phyloP scores from a whole-genome alignment of 2,797 vertebrate genomes.

The Peromyscus eremicus region DNA sequence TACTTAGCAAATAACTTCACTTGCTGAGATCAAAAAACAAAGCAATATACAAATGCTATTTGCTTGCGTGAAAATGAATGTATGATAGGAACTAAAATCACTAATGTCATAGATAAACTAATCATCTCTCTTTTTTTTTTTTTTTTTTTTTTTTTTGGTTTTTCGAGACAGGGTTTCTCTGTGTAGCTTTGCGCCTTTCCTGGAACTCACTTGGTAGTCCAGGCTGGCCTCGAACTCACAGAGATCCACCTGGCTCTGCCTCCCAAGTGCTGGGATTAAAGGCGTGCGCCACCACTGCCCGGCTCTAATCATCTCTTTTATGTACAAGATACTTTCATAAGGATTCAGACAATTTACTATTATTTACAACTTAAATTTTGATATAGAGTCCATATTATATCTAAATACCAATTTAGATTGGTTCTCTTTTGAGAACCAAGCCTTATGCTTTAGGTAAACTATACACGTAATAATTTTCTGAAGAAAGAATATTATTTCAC shows the following conservation, averaged over 20 bases:
- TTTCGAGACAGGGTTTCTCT: too few species aligned
- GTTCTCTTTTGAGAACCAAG: neutral
- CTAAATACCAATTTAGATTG: neutral
- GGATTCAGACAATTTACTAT: neutral
- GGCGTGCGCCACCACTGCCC: too few species aligned
- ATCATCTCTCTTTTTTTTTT: too few species aligned
- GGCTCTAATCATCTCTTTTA: neutral
- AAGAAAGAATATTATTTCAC: neutral
- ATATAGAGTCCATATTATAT: neutral
- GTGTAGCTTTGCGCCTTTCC: too few species aligned
- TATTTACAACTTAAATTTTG: conserved; percentile 11
- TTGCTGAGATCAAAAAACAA: conserved; percentile 27
- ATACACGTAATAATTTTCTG: conserved; percentile 13
- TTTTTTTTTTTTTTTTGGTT: too few species aligned
- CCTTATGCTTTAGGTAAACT: neutral
- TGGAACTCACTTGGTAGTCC: too few species aligned
- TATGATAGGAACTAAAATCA: neutral
- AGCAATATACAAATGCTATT: neutral
- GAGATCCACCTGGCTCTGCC: too few species aligned
- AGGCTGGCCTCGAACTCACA: too few species aligned
- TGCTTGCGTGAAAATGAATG: neutral
- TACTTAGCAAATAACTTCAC: neutral
- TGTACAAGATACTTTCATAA: neutral
- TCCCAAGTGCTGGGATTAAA: too few species aligned
- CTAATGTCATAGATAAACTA: conserved; percentile 33